Conservation (phyloP, 2,113 vertebrate species). For the Atrichornis clamosus region DNA sequence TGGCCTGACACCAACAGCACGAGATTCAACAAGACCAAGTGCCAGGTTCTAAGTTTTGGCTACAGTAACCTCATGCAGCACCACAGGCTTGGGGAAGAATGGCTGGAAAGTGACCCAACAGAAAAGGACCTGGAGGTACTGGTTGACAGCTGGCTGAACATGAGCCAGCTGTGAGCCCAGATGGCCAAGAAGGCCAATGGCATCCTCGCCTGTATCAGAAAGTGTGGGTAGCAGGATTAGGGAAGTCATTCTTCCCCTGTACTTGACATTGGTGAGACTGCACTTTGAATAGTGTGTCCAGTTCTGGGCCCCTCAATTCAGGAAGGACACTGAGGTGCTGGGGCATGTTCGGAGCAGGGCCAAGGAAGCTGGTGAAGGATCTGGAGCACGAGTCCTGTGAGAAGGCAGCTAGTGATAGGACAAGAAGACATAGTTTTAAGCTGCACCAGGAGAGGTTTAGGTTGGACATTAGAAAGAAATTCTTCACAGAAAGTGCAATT, state of each 20-base stretch:
- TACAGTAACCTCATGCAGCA: not conserved
- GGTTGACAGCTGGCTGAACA: not conserved
- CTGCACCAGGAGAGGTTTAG: rapidly evolving
- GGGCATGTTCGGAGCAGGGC: not conserved
- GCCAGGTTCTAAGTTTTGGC: not conserved
- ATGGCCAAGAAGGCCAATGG: not conserved
- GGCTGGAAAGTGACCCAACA: rapidly evolving
- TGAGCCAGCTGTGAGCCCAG: not conserved
- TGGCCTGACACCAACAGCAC: not conserved
- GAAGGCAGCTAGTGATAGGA: not conserved
- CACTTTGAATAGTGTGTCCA: rapidly evolving
- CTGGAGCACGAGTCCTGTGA: not conserved
- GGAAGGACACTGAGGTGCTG: not conserved
- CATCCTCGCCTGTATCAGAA: not conserved
- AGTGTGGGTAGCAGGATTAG: not conserved
- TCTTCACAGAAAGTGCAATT: rapidly evolving
- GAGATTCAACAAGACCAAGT: not conserved
- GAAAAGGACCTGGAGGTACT: not conserved
- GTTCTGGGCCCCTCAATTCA: not conserved
- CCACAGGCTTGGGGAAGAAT: not conserved
- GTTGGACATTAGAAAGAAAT: not conserved
- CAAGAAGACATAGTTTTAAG: not conserved
- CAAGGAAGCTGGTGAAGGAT: not conserved
- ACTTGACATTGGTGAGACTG: not conserved
- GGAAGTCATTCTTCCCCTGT: not conserved